phyloP scores from a whole-genome alignment of 2,888 invertebrate species.

The Xanthia togata region DNA sequence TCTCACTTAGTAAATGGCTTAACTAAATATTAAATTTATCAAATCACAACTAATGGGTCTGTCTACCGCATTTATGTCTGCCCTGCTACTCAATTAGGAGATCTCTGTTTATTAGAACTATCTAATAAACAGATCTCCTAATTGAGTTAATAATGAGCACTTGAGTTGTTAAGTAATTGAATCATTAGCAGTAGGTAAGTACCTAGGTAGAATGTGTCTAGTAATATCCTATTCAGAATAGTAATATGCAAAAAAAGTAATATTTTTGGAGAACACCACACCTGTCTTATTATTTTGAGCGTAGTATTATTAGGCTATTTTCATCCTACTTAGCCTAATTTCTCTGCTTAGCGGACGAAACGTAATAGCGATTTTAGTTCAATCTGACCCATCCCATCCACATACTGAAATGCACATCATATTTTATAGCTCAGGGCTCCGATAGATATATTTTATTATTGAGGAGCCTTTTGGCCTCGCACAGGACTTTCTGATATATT shows the following conservation, averaged over 20 bases:
- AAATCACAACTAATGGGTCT: background rate
- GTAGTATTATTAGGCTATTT: background rate
- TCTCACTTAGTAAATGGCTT: background rate
- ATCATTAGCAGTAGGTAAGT: background rate
- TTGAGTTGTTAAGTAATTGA: background rate
- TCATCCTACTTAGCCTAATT: background rate
- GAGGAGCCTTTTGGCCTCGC: too few relatives aligned
- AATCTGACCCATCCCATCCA: background rate
- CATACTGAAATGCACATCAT: background rate
- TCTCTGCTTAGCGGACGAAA: background rate
- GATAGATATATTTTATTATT: too few relatives aligned
- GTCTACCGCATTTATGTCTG: background rate
- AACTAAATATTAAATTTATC: too few relatives aligned
- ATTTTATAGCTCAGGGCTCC: too few relatives aligned
- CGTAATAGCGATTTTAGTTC: background rate
- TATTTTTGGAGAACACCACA: background rate
- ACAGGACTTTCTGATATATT: too few relatives aligned
- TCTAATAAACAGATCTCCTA: constrained; percentile 3
- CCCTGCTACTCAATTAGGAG: too few relatives aligned
- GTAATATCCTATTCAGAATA: background rate
- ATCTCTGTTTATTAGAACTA: too few relatives aligned
- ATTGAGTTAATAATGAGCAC: background rate
- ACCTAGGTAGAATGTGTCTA: background rate
- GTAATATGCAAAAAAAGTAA: background rate
- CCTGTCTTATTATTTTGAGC: background rate